Evolutionary conservation across 2,797 vertebrate species (phyloP).

Genomic region (Cossypha caffra): DNA sequence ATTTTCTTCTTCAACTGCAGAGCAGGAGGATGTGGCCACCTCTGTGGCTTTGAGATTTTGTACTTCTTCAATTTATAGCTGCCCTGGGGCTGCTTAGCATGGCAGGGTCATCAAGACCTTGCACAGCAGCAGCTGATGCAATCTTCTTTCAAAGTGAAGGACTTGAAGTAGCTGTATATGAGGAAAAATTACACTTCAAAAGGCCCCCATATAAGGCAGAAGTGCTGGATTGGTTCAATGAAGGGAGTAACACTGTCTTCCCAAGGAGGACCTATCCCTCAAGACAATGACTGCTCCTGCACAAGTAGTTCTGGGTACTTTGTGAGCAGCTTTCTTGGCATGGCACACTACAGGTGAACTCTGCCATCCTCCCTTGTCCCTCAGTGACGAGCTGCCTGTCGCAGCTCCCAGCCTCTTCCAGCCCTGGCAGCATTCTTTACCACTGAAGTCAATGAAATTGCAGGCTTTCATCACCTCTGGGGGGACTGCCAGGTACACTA

Average conservation of each 20-base stretch:
- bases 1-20: not conserved
- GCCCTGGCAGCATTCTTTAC: not conserved
- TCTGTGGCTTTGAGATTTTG: not conserved
- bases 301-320: not conserved
- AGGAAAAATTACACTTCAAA: not conserved
- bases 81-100: not conserved
- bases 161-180: not conserved
- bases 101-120: not conserved
- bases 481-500: not conserved
- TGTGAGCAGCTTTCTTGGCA: not conserved
- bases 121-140: not conserved
- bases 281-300: not conserved
- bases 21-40: not conserved
- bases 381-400: rapidly evolving
- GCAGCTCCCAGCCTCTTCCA: not conserved
- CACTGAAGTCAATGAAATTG: not conserved
- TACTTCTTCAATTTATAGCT: not conserved
- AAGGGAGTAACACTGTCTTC: rapidly evolving
- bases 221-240: not conserved
- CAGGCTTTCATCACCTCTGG: not conserved
- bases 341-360: rapidly evolving
- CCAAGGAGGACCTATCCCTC: not conserved
- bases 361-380: rapidly evolving
- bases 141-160: not conserved
- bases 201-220: not conserved